phyloP scores from a whole-genome alignment of 1,140 invertebrate genomes.

The Galendromus occidentalis region DNA sequence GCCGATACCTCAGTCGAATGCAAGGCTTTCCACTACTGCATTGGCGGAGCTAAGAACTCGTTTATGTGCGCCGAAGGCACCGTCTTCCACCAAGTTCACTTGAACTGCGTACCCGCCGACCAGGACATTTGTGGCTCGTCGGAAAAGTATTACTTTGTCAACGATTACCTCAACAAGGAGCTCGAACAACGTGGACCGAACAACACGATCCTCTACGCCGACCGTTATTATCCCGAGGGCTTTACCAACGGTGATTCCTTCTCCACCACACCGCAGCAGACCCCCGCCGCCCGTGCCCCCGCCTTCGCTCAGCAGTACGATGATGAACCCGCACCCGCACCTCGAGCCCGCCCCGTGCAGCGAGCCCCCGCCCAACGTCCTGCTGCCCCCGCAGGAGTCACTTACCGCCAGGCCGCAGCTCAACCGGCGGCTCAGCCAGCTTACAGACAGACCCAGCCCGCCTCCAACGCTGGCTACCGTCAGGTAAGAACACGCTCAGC shows the following conservation, averaged over 20 bases:
- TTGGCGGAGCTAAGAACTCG: constrained; percentile 66
- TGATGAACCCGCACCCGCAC: constrained; percentile 12
- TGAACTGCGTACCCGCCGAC: constrained; percentile 73
- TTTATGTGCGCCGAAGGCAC: constrained; percentile 83
- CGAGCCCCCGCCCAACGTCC: constrained; percentile 12
- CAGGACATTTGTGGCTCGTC: constrained; percentile 76
- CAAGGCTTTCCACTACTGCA: constrained; percentile 83
- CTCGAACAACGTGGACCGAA: constrained; percentile 33
- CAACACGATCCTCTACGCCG: constrained; percentile 58
- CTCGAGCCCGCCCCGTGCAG: constrained; percentile 7
- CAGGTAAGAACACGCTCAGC: not conserved
- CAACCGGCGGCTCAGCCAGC: constrained; percentile 10
- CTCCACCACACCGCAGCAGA: not conserved
- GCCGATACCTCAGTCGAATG: constrained; percentile 69
- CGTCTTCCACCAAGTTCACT: constrained; percentile 69
- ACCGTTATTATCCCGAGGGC: constrained; percentile 37
- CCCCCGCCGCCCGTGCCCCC: constrained; percentile 12
- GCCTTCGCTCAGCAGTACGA: constrained; percentile 13
- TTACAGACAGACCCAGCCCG: constrained; percentile 12
- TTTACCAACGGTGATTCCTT: constrained; percentile 18
- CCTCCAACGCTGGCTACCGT: not conserved
- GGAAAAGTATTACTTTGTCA: constrained; percentile 72
- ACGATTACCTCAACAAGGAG: constrained; percentile 74
- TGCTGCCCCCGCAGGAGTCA: not conserved
- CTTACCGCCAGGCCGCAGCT: not conserved